Evolutionary conservation across 1,140 invertebrate genomes (phyloP), one percentile per base, ranked within the genome.

Genomic region (Tetragnatha versicolor): DNA sequence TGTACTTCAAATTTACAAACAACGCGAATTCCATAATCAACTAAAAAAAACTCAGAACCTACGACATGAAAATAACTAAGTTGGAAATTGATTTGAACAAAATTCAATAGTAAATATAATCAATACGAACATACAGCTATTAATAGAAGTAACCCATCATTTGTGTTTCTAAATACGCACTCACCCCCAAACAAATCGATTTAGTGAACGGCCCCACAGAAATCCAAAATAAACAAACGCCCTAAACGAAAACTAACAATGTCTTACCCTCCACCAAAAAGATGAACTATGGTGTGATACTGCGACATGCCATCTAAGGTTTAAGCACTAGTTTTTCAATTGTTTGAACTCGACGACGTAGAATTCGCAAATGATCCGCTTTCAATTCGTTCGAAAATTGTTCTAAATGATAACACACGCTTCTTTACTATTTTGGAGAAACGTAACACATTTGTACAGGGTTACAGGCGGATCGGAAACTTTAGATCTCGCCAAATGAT

Each of bases 261-360:
- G 35, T n/a, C 91, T 89, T 88, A 94, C 93, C 93, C 93, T 89
- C 93, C 93, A 85, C 93, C 93, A 81, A 94, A 88, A 82, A 95
- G 89, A 88, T 95, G 93, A 87, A 94, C 93, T 76, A 93, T 88
- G 81, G 93, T 93, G 87, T 94, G 93, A 85, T 89, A 89, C 87
- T 86, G 82, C 79, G 83, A 83, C 84, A 85, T 85, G 60, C 77
- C 80, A 81, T 81, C 80, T 75, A 79, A 65, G 25, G 51, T 33
- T 49, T 6, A 53, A 27, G 37, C 35, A 42, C 73, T 25, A n/a
- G 35, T 29, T 49, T 77, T 31, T 12, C n/a, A 51, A 37, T 45
- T 37, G 17, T 35, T 31, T 4, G 25, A 4, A 31, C 10, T 17
- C 2, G 22, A 58, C n/a, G 6, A 33, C n/a, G 45, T 7, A 20